These are phyloP conservation scores for Vidua macroura DNA, from an alignment of 2,113 vertebrate genomes.

Conservation along the genomic window DNA sequence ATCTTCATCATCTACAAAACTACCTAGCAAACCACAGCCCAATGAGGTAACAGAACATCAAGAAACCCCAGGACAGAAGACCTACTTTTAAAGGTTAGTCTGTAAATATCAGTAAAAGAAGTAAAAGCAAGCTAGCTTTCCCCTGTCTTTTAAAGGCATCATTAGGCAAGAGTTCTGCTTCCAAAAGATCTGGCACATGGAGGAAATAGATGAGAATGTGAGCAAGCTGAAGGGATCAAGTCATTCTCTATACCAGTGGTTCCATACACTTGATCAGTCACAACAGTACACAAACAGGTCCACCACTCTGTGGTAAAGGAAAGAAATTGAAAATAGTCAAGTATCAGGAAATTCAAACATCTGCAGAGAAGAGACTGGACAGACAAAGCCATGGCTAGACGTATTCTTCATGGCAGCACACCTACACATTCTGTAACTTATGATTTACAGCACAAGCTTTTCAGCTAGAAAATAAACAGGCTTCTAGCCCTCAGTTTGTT, in stretches of 20 bases:
- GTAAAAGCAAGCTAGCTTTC: not conserved
- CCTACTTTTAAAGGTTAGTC: not conserved
- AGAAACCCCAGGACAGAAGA: not conserved
- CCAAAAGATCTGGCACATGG: not conserved
- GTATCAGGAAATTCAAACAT: not conserved
- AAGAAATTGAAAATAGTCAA: not conserved
- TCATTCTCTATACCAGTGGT: not conserved
- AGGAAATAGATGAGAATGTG: not conserved
- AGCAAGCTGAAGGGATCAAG: not conserved
- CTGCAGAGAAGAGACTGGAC: not conserved
- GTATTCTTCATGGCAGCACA: not conserved
- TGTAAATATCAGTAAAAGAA: not conserved
- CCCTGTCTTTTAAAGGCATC: not conserved
- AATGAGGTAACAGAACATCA: not conserved
- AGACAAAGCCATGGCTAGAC: not conserved
- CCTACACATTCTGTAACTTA: not conserved
- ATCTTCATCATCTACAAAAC: not conserved
- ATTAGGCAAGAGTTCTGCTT: not conserved
- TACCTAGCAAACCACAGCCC: not conserved
- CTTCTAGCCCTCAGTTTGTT: not conserved
- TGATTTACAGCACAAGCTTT: not conserved
- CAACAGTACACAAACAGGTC: not conserved
- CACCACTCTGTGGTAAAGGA: not conserved
- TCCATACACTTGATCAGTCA: not conserved
- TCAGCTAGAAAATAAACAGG: not conserved